phyloP scores from a whole-genome alignment of 2,888 invertebrate genomes.

The Caenorhabditis sinica region DNA sequence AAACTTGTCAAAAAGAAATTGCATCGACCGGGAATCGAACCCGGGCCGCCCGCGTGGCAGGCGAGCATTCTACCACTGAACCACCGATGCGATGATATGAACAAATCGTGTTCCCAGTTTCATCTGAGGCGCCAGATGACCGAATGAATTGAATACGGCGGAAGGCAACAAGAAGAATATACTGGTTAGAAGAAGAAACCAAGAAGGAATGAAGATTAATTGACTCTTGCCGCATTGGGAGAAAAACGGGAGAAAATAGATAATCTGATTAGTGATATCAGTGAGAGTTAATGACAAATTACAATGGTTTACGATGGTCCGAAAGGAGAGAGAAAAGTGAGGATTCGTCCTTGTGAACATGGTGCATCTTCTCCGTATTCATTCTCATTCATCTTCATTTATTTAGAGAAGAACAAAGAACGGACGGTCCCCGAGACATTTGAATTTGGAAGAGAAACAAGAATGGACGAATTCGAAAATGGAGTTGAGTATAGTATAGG shows the following conservation, averaged over 20 bases:
- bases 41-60: conserved; percentile 80
- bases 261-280: conserved; percentile 50
- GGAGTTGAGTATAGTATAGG: neutral
- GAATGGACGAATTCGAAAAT: neutral
- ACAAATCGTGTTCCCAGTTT: neutral
- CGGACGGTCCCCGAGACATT: neutral
- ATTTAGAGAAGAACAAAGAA: conserved; percentile 58
- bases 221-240: conserved; percentile 6
- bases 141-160: neutral
- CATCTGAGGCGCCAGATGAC: neutral
- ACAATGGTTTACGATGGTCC: conserved; percentile 16
- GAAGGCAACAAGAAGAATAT: neutral
- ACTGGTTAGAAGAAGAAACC: neutral
- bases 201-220: conserved; percentile 52
- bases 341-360: conserved; percentile 35
- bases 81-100: conserved; percentile 72
- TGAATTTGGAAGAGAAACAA: neutral
- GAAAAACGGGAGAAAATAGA: conserved; percentile 15
- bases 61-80: conserved; percentile 81
- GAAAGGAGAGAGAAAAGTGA: conserved; percentile 5
- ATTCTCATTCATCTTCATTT: conserved; percentile 54
- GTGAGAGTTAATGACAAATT: conserved; percentile 39
- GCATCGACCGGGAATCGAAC: conserved; percentile 81
- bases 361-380: conserved; percentile 31
- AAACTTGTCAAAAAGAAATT: conserved; percentile 54